phyloP scores from a whole-genome alignment of 2,888 invertebrate species.

The Phanerotoma sp. region DNA sequence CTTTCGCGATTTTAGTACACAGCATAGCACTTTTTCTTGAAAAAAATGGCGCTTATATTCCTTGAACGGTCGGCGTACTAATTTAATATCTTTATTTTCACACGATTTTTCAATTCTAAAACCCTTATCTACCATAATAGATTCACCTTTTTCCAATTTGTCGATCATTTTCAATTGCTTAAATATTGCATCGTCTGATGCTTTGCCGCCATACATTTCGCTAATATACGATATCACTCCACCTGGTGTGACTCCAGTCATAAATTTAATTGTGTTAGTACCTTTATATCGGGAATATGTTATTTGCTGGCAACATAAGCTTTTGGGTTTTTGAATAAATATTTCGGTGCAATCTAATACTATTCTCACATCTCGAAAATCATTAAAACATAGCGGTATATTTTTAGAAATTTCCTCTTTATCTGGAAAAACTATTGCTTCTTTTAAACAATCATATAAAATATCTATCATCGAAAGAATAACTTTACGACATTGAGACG shows the following conservation, averaged over 20 bases:
- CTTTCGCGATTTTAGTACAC: constrained; percentile 20
- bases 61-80: constrained; percentile 30
- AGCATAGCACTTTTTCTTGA: constrained; percentile 16
- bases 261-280: constrained; percentile 28
- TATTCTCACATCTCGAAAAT: constrained; percentile 14
- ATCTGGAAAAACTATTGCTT: constrained; percentile 25
- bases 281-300: constrained; percentile 31
- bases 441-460: constrained; percentile 3
- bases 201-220: constrained; percentile 28
- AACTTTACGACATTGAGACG: constrained; percentile 17
- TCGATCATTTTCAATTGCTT: constrained; percentile 6
- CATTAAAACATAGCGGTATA: constrained; percentile 2
- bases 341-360: constrained; percentile 25
- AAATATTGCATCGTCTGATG: constrained; percentile 28
- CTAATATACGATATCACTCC: constrained; percentile 29
- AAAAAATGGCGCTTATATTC: constrained; percentile 23
- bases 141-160: background rate
- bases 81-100: constrained; percentile 8
- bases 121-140: constrained; percentile 39
- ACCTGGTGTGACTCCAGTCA: constrained; percentile 29
- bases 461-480: constrained; percentile 2
- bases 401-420: constrained; percentile 3
- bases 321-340: constrained; percentile 6
- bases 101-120: constrained; percentile 37
- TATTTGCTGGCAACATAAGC: constrained; percentile 8